Percentiles rank a stretch among this genome's conserved stretches.
Evolutionary conservation across 2,113 vertebrate species (phyloP).

Genomic region (Chinchilla lanigera): DNA sequence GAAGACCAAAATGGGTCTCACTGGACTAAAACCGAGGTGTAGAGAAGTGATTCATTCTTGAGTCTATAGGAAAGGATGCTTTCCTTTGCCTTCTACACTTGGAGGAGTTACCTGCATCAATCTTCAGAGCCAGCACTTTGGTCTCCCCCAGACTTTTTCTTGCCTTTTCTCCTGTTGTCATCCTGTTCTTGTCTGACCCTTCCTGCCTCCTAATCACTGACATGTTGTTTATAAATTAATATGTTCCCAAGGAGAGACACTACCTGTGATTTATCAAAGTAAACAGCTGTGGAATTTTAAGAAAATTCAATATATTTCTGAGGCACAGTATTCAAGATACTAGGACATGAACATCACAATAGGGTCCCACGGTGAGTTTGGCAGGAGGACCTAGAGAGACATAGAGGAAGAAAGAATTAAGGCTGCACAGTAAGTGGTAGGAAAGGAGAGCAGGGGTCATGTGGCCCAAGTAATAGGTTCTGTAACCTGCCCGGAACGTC

Average conservation of each 20-base stretch:
- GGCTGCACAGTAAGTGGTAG: fast-evolving
- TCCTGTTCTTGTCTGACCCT: not conserved
- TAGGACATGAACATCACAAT: fast-evolving
- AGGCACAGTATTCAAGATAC: not conserved
- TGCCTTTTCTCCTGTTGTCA: not conserved
- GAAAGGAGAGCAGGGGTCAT: not conserved
- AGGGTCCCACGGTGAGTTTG: not conserved
- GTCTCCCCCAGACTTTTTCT: not conserved
- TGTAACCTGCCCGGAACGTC: not conserved
- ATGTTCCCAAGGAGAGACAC: not conserved
- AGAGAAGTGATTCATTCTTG: not conserved
- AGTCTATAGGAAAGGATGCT: not conserved
- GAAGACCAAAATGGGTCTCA: not conserved
- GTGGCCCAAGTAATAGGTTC: not conserved
- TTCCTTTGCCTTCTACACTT: not conserved
- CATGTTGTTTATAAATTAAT: not conserved
- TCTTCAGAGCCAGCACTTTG: not conserved
- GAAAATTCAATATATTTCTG: not conserved
- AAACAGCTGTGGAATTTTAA: not conserved
- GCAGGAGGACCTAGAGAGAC: not conserved
- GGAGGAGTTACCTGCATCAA: not conserved
- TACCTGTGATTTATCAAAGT: not conserved
- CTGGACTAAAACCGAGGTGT: not conserved
- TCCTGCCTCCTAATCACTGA: not conserved
- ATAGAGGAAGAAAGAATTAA: not conserved